Conservation (phyloP, 2,888 invertebrate genomes). For the Xanthorhoe designata region DNA sequence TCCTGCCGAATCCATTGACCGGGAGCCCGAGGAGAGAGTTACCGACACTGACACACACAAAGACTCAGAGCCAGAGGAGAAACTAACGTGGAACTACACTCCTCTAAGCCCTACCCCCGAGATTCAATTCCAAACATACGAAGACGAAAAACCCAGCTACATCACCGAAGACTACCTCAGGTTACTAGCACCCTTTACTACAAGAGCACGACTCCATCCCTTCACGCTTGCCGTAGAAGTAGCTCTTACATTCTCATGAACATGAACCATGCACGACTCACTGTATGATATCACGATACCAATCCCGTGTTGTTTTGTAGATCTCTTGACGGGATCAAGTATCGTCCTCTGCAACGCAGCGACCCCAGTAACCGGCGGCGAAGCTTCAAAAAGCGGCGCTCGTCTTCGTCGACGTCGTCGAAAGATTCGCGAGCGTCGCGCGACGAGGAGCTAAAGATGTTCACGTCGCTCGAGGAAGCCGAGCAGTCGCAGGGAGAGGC, state of each 20-base stretch:
- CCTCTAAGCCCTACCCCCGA: constrained; percentile 74
- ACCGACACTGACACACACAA: constrained; percentile 37
- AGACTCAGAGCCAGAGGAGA: constrained; percentile 57
- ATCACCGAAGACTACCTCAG: constrained; percentile 82
- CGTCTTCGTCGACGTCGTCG: constrained; percentile 87
- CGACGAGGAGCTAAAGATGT: constrained; percentile 87
- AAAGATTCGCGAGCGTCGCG: constrained; percentile 86
- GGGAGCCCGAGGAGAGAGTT: constrained; percentile 57
- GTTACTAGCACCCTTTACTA: constrained; percentile 74
- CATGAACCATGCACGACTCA: constrained; percentile 65
- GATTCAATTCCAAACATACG: constrained; percentile 84
- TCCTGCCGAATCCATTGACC: constrained; percentile 71
- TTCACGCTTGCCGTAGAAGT: constrained; percentile 65
- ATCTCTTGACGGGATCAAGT: constrained; percentile 88
- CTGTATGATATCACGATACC: constrained; percentile 77
- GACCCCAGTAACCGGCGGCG: constrained; percentile 87
- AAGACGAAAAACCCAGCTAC: constrained; percentile 71
- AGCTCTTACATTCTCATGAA: constrained; percentile 57
- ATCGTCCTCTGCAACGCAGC: constrained; percentile 85
- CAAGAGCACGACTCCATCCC: constrained; percentile 58
- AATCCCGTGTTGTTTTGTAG: constrained; percentile 83
- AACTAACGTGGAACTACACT: constrained; percentile 79
- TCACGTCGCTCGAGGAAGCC: constrained; percentile 87
- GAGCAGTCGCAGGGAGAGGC: constrained; percentile 76
- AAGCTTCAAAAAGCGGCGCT: constrained; percentile 86